A percentile compares a stretch with the other conserved stretches of the same genome.
phyloP scores from a whole-genome alignment of 2,113 vertebrate genomes.

The human region DNA sequence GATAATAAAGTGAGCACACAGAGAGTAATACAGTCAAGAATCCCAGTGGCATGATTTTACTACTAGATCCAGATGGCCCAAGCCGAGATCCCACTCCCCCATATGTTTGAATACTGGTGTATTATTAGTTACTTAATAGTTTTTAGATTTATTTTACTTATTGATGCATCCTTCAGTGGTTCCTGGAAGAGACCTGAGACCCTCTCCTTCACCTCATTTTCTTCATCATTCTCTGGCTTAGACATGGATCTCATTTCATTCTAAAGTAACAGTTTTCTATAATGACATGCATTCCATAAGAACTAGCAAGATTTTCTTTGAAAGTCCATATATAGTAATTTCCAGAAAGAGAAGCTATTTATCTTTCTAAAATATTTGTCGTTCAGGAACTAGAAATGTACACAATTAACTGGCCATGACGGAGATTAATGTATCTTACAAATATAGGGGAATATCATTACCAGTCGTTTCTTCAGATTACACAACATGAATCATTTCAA shows the following conservation, averaged over 20 bases:
- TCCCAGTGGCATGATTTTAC: neutral
- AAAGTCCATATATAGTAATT: neutral
- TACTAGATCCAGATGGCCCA: neutral
- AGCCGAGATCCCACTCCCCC: neutral
- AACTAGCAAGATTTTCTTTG: neutral
- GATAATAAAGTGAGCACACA: neutral
- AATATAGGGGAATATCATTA: constrained; percentile 25
- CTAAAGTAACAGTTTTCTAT: neutral
- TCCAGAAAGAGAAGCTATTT: constrained; percentile 27
- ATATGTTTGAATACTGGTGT: neutral
- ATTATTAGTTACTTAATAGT: neutral
- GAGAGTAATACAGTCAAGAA: neutral
- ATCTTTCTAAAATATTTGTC: constrained; percentile 20
- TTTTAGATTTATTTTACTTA: neutral
- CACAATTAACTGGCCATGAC: constrained; percentile 24
- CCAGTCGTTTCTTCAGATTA: constrained; percentile 30
- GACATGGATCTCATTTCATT: neutral
- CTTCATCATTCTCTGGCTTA: neutral
- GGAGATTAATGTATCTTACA: constrained; percentile 54
- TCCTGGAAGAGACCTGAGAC: rapidly evolving
- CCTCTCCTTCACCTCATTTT: neutral
- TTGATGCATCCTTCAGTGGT: neutral
- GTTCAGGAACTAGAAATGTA: neutral
- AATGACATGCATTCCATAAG: neutral
- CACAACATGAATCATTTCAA: constrained; percentile 37